Conservation (phyloP, 2,797 vertebrate species). For the Manis javanica region DNA sequence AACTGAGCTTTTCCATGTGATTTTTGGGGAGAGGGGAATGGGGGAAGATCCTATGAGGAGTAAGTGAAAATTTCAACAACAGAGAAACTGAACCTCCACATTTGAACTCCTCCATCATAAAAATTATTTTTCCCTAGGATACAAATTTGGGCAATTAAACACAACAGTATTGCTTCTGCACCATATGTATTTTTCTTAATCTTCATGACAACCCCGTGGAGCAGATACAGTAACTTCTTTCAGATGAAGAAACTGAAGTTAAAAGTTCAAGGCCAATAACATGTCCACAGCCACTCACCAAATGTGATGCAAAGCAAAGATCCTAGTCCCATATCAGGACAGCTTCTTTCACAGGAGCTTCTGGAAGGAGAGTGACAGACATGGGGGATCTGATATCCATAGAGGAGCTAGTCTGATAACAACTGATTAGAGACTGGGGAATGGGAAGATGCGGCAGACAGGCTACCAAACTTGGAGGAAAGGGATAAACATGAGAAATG, state of each 20-base stretch:
- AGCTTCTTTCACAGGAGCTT: background rate
- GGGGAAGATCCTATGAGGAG: background rate
- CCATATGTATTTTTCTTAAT: background rate
- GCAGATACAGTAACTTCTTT: background rate
- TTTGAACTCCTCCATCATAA: background rate
- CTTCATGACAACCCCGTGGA: background rate
- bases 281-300: background rate
- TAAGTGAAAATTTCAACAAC: background rate
- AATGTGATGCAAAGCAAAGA: background rate
- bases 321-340: background rate
- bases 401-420: background rate
- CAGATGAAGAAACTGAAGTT: background rate
- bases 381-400: background rate
- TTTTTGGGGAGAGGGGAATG: background rate
- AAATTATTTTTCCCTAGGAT: background rate
- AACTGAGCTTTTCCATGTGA: background rate
- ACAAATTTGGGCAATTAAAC: background rate
- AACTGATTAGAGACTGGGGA: background rate
- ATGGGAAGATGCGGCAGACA: background rate
- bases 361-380: background rate
- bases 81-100: background rate
- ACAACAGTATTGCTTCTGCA: background rate
- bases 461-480: background rate
- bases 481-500: background rate
- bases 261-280: background rate